Base-by-base conservation (phyloP, 2,797 vertebrate species). In the Amblyopsis hoosieri region DNA sequence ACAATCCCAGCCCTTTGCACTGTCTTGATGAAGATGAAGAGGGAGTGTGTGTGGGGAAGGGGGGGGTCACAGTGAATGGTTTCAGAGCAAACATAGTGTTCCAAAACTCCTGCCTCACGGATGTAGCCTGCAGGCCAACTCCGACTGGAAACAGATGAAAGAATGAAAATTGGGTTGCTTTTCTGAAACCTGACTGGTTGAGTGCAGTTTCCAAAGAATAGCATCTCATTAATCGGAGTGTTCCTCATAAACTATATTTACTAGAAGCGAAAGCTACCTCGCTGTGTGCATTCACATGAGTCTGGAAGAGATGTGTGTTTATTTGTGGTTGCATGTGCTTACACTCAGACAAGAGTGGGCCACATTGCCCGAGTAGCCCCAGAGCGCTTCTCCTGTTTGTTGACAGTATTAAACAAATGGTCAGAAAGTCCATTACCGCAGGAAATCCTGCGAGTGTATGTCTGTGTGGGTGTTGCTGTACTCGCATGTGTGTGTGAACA, bases 81-180 rank as follows among this genome's bases (percentile, higher is more conserved):
- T 90, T 81, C 87, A 89, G 85, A 90, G 81, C 79, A 86, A 89
- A 91, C 78, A 87, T 60, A 83, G 78, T 69, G 75, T 88, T 85
- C 82, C 74, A 87, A 89, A 70, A 72, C 65, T 77, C 70, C 71
- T 23, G 80, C 88, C 88, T 76, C 19, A 1, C 78, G 90, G 77
- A 71, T 23, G 37, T 31, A 62, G 85, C 87, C 84, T 45, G 15
- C 19, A 75, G 86, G 83, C 76, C 55, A 66, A 47, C 54, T 49
- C 60, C 15, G 79, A 88, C 87, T 90, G 82, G 82, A 87, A 89
- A 80, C 85, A 88, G 79, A 89, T 89, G 86, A 89, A 87, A 86
- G 81, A 83, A 65, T 74, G 56, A 70, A 79, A 81, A 57, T 56
- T 70, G 75, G 75, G 65, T 81, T 62, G 46, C 60, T 80, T 6